These are phyloP conservation scores for Labeo rohita DNA, from an alignment of 2,113 vertebrate genomes.

Conservation along the genomic window DNA sequence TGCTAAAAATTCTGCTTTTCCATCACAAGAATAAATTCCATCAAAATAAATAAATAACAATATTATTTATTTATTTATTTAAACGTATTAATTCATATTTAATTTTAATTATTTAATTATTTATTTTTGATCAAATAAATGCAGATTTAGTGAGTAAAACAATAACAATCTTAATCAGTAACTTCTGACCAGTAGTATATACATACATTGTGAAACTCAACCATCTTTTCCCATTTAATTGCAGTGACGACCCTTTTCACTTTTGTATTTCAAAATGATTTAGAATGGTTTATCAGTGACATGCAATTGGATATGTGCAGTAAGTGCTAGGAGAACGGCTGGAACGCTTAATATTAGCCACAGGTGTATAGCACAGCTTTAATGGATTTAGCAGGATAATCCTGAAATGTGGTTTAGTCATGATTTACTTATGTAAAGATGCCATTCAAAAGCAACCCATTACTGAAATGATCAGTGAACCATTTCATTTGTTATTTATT, in stretches of 20 bases:
- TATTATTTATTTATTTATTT: neutral
- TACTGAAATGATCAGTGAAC: neutral
- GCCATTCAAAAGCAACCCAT: neutral
- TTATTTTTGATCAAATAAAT: neutral
- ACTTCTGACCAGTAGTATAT: neutral
- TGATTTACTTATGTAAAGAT: neutral
- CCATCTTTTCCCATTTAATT: neutral
- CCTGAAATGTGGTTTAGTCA: neutral
- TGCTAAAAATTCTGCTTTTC: neutral
- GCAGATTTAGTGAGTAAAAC: neutral
- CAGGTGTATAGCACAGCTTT: neutral
- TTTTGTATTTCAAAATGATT: neutral
- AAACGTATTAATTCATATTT: too few species aligned
- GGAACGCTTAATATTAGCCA: neutral
- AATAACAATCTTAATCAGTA: neutral
- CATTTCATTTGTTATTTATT: neutral
- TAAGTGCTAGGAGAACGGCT: neutral
- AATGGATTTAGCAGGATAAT: conserved; percentile 1
- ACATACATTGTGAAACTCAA: neutral
- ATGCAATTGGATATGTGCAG: neutral
- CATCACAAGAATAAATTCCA: too few species aligned
- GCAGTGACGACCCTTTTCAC: neutral
- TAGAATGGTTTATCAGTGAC: neutral
- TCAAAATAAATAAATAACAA: too few species aligned
- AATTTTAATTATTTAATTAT: neutral